phyloP scores from a whole-genome alignment of 2,113 vertebrate genomes.

The Pycnonotus jocosus region DNA sequence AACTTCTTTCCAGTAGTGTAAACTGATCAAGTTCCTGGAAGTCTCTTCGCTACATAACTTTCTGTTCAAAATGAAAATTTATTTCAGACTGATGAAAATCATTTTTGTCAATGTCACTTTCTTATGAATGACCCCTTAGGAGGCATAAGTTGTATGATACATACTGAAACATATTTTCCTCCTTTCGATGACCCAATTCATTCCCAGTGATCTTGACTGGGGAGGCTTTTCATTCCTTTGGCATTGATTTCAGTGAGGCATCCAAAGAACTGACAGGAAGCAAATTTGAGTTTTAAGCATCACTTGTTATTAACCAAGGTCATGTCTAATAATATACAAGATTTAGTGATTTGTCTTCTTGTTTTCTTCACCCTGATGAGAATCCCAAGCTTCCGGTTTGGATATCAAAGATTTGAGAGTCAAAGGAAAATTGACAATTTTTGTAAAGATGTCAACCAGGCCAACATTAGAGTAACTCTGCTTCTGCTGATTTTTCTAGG shows the following conservation, averaged over 20 bases:
- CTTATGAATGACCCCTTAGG: background rate
- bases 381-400: background rate
- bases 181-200: background rate
- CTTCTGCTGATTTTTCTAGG: constrained; percentile 69
- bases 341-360: background rate
- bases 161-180: background rate
- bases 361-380: background rate
- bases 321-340: background rate
- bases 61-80: background rate
- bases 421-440: background rate
- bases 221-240: background rate
- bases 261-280: background rate
- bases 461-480: background rate
- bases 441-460: background rate
- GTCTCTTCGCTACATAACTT: background rate
- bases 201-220: background rate
- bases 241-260: background rate
- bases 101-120: background rate
- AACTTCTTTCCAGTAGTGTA: background rate
- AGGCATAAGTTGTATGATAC: background rate
- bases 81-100: background rate
- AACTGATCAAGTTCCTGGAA: background rate
- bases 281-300: background rate
- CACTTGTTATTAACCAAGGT: background rate
- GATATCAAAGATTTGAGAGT: background rate